Evolutionary conservation across 2,888 invertebrate species (phyloP).

Genomic region (Ceramica pisi): DNA sequence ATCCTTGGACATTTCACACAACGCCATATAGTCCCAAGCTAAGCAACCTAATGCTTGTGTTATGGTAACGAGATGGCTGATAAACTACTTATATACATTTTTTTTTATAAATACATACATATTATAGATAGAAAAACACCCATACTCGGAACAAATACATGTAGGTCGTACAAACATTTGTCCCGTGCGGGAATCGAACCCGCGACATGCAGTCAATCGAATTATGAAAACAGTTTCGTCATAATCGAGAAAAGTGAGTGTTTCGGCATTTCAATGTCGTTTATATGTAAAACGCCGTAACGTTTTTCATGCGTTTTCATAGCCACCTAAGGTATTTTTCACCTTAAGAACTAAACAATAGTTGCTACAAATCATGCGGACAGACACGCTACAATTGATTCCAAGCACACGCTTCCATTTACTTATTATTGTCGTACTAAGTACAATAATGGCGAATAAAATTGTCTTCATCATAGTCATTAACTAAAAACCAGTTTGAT

Average conservation of each 20-base stretch:
- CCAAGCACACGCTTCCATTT: conserved; percentile 69
- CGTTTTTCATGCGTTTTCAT: conserved; percentile 43
- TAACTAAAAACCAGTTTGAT: conserved; percentile 54
- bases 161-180: no score
- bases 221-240: background rate
- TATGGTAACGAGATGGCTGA: no score
- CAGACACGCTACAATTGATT: conserved; percentile 67
- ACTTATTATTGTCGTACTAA: conserved; percentile 63
- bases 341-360: conserved; percentile 66
- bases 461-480: conserved; percentile 67
- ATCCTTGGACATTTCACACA: no score
- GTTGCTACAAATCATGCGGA: conserved; percentile 63
- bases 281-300: background rate
- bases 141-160: no score
- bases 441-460: conserved; percentile 59
- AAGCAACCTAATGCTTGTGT: no score
- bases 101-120: no score
- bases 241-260: background rate
- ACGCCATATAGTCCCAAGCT: no score
- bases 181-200: no score
- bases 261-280: background rate
- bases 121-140: no score
- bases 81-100: no score
- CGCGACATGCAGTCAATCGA: no score
- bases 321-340: conserved; percentile 49